Base-by-base conservation (phyloP, 2,888 invertebrate species). In the Luffia ferchaultella region DNA sequence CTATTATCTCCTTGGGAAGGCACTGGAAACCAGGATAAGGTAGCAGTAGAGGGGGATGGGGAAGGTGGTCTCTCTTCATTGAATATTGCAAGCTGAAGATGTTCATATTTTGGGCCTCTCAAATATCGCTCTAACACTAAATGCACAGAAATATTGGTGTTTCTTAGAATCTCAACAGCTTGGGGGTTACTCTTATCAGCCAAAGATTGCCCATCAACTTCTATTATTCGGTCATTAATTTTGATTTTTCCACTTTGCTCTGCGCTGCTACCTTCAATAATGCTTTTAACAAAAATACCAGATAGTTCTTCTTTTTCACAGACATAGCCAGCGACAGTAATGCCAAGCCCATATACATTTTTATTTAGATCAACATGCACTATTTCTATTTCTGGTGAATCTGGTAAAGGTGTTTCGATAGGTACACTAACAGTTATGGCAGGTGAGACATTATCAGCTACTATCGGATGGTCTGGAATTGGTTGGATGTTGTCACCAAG, bases 281-380 rank as follows among this genome's bases (percentile, higher is more conserved):
- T 95, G 71, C 97, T 98, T 77, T 98, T 98, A 16, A 99, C 97
- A 84, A 99, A 99, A 65, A 99, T 98, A 5, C 99, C 99, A n/a
- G 97, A 97, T 49, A 99, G 87, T 76, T 98, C 98, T 80, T 98
- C 98, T 80, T 96, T 96, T 73, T 97, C 96, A 76, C 97, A 97
- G 42, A 97, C 97, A 78, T 97, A 98, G 46, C 97, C 97, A 2
- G 97, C 97, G 49, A 97, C 96, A 2, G 97, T 98, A 60, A 97
- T 97, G 45, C 97, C 97, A 54, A 96, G 85, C 20, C 97, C 94
- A 65, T 96, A 93, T 52, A 93, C 92, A 78, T 97, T 97, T 75
- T 98, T 98, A 63, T 89, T 89, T 55, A 98, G 86, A 72, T 95
- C 92, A 43, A 97, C 95, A 61, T 92, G 92, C 68, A 96, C 92